Evolutionary conservation across 2,797 vertebrate species (phyloP).

Genomic region (Spheniscus humboldti): DNA sequence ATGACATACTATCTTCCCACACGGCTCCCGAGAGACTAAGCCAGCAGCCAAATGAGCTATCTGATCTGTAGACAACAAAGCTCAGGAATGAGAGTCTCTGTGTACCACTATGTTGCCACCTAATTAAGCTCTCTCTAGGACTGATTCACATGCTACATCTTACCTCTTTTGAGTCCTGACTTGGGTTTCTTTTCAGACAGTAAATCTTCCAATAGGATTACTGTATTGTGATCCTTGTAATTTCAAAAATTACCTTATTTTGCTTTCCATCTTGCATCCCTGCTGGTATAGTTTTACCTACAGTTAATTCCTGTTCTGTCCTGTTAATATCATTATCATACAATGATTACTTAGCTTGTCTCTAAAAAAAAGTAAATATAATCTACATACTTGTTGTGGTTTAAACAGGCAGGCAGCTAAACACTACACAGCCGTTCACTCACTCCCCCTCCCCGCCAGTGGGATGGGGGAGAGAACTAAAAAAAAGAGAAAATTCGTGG

Average conservation of each 20-base stretch:
- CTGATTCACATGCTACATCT: neutral
- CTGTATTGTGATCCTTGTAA: neutral
- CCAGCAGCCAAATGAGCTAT: neutral
- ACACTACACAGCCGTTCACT: no score
- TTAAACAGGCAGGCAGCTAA: no score
- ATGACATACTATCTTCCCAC: rapidly evolving
- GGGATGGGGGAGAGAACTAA: no score
- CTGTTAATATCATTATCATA: neutral
- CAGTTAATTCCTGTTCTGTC: neutral
- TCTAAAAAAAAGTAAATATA: neutral
- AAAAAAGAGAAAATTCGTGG: no score
- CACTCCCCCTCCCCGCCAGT: no score
- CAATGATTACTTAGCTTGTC: neutral
- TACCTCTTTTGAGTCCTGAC: neutral
- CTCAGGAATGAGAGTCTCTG: neutral
- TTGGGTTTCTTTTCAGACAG: neutral
- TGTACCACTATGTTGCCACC: neutral
- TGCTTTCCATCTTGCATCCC: neutral
- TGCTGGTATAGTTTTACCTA: neutral
- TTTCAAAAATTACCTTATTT: neutral
- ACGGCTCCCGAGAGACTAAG: rapidly evolving
- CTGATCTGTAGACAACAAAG: neutral
- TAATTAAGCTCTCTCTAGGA: neutral
- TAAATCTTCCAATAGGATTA: neutral
- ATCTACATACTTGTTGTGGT: no score